Base-by-base conservation (phyloP, 2,113 vertebrate species). In the Burhinus bistriatus region DNA sequence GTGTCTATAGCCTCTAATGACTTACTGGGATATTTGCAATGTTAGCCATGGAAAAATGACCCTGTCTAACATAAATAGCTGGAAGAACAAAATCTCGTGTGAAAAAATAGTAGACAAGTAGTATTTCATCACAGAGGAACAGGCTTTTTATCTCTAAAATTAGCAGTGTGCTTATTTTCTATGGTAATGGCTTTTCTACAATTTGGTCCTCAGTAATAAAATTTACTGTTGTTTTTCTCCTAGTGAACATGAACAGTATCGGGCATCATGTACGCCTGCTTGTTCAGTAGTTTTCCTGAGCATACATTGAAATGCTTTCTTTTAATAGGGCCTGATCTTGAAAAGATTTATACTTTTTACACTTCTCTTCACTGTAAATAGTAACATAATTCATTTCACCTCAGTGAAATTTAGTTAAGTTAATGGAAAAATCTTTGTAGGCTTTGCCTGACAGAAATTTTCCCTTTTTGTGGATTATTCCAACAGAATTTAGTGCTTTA, bases 1-100 rank as follows among this genome's bases (percentile, higher is more conserved):
- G 71, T 38, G 73, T 82, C 70, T 65, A 29, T 87, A 61, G 69
- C 83, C 62, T 82, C 70, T 80, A 61, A 78, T 72, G 65, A 82
- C 64, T 93, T 93, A 91, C 27, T 85, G 83, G 93, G 93, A 76
- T 96, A 91, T 85, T 76, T 96, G 80, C 87, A 90, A 89, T 17
- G 5, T 89, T 94, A 96, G 87, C 91, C n/a, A 36, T 86, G 95
- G 97, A 97, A 97, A 92, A 96, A 95, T 97, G 68, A 95, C 85
- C 87, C 92, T 89, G 38, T 62, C 83, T 71, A 92, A 94, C 88
- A 94, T 65, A 95, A 94, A 95, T 95, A 96, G 54, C 77, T 91
- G 52, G 42, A 79, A 95, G 87, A 94, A 95, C 34, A 94, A 87
- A 93, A 95, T 80, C 42, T 2, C n/a, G 38, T 59, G 13, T 80